Conservation (phyloP, 1,140 invertebrate genomes). For the Drosophila athabasca region DNA sequence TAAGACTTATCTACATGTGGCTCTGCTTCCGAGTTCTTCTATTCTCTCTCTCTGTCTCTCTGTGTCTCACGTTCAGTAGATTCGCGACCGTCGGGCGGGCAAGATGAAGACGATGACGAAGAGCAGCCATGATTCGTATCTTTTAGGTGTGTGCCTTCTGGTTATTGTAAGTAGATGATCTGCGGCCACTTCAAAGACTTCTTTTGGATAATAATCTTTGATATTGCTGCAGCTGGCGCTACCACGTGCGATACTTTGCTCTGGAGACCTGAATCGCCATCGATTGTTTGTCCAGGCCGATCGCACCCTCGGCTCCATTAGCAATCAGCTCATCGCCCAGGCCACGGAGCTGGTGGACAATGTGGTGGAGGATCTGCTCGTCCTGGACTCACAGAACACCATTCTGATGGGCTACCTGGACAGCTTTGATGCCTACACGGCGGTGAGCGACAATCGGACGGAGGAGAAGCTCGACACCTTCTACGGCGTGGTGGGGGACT, state of each 20-base stretch:
- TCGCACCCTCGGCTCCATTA: slow-evolving; percentile 45
- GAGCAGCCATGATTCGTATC: slow-evolving; percentile 1
- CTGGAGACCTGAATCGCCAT: slow-evolving; percentile 46
- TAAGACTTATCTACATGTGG: slow-evolving; percentile 34
- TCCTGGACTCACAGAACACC: slow-evolving; percentile 59
- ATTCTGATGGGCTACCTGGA: slow-evolving; percentile 39
- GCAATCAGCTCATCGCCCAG: slow-evolving; percentile 36
- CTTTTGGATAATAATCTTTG: neutral
- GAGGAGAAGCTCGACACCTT: slow-evolving; percentile 39
- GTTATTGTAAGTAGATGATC: neutral
- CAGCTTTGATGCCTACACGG: slow-evolving; percentile 47
- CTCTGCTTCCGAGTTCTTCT: slow-evolving; percentile 25
- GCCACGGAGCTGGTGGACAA: slow-evolving; percentile 61
- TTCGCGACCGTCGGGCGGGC: slow-evolving; percentile 34
- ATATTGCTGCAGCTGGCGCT: neutral
- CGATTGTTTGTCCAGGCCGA: slow-evolving; percentile 56
- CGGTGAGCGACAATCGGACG: slow-evolving; percentile 29
- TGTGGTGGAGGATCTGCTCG: slow-evolving; percentile 58
- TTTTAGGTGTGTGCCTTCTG: neutral
- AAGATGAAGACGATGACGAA: slow-evolving; percentile 32
- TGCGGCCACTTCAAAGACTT: no score
- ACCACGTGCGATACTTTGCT: neutral
- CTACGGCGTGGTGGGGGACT: slow-evolving; percentile 48
- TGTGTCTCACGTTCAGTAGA: slow-evolving; percentile 38
- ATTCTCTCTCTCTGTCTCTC: neutral